Base-by-base conservation (phyloP, 92 coral and sea anemone species). In the Chrysogorgia sp. region DNA sequence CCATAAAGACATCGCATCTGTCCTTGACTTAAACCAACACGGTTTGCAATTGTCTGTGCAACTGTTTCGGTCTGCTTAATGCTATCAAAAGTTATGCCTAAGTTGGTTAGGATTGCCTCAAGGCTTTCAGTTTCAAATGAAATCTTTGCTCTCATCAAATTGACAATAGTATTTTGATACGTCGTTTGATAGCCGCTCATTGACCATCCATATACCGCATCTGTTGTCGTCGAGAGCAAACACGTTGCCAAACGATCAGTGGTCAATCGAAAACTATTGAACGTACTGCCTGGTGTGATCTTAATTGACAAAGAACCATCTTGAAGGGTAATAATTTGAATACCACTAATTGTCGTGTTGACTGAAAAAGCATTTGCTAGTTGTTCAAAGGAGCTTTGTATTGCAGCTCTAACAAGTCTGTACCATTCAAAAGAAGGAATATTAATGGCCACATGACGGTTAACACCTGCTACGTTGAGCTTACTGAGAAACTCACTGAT, bases 371-470 rank as follows among this genome's bases (percentile, higher is more conserved):
- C 76, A 23, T 26, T 49, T 48, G 76, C 58, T 32, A 69, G 60
- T 69, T 40, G 76, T 23, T 69, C 76, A 69, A 69, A 69, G 1
- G 76, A 69, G 4, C 40, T 69, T 50, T 69, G 33, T 40, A 69
- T 47, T 7, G 60, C 76, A 45, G 76, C 76, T 23, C 60, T 10
- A 19, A 69, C 76, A 25, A 69, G 76, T 69, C 58, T 45, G 40
- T 69, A 43, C 76, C 76, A 69, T 69, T 69, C 76, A 49, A 69
- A 69, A 1, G 76, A 69, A 48, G 76, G 76, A 19, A 69, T 34
- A 34, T 69, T 69, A 13, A 69, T 69, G 12, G 76, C 76, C 2
- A 69, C 76, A 24, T 69, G 23, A 45, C 30, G 24, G 40, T 69
- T 32, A 33, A 47, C 76, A 32, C 76, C 76, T 23, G 76, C 34